Evolutionary conservation across 1,140 invertebrate species (phyloP), one percentile per base, ranked within the genome.

Genomic region (Diprion similis): DNA sequence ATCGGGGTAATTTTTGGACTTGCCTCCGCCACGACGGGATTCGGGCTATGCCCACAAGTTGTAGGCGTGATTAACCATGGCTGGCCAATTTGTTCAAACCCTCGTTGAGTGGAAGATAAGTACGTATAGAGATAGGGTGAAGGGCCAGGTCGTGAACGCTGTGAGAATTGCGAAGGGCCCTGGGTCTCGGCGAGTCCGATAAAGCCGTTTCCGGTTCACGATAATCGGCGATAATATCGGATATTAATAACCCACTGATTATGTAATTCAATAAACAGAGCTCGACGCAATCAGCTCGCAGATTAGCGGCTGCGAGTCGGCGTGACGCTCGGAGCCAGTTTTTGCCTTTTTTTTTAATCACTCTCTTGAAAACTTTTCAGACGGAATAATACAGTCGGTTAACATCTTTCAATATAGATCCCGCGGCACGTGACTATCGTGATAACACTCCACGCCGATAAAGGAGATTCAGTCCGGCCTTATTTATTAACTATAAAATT

Each of bases 191-290:
- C 51, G 24, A 37, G 24, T 37, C 6, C 24, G 24, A 37, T 37
- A 6, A 37, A 37, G 24, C 24, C 24, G 24, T 37, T 37, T 37
- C 24, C 24, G 17, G 24, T 37, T 10, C 8, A 59, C n/a, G 64
- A 37, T 72, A 75, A 80, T 70, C 69, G 51, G 13, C 68, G 71
- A 71, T 75, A 70, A 78, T 81, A 81, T 79, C 75, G 73, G 76
- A 80, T 82, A 83, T 82, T 83, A 80, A 59, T 59, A 37, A 37
- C n/a, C 24, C 24, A 59, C 51, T 0, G n/a, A 84, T 83, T 79
- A 82, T 76, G 80, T 80, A 79, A 82, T 83, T 83, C 83, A 83
- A 83, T 83, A 77, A 80, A 79, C 78, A 78, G 72, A 75, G 77
- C 77, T 75, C 67, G 24, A 37, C 24, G 73, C 79, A 81, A 83